Evolutionary conservation across 2,797 vertebrate species (phyloP).

Genomic region (Allobates femoralis): DNA sequence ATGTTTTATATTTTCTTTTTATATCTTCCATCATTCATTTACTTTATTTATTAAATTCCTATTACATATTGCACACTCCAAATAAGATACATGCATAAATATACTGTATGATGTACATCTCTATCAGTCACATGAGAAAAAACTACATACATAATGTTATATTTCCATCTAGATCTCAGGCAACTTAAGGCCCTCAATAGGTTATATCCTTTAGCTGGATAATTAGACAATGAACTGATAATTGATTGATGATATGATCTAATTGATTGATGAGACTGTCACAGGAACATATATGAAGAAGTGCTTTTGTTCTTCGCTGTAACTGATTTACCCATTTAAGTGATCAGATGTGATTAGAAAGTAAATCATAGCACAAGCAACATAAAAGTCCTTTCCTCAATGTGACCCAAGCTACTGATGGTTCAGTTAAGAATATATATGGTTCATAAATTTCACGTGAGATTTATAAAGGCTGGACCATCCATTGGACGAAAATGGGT

Average conservation of each 20-base stretch:
- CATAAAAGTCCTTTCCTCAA: constrained; percentile 55
- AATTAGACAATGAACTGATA: constrained; percentile 50
- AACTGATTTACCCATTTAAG: constrained; percentile 58
- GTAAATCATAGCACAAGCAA: constrained; percentile 52
- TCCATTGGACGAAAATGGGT: constrained; percentile 35
- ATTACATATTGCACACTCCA: not conserved
- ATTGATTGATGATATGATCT: constrained; percentile 57
- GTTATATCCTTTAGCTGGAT: constrained; percentile 37
- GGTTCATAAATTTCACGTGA: constrained; percentile 42
- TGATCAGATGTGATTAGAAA: constrained; percentile 59
- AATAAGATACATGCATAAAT: not conserved
- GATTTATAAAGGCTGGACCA: constrained; percentile 48
- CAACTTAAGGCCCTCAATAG: constrained; percentile 17
- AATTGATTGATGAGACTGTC: constrained; percentile 61
- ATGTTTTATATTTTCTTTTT: too few relatives aligned
- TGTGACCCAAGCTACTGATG: constrained; percentile 43
- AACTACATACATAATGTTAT: constrained; percentile 8
- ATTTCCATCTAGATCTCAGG: not conserved
- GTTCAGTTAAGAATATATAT: constrained; percentile 57
- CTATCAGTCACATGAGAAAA: not conserved
- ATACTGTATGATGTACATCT: not conserved
- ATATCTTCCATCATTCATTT: not conserved
- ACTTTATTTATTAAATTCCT: not conserved
- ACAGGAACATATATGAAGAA: constrained; percentile 53
- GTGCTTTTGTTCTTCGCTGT: constrained; percentile 23